A percentile compares a stretch with the other conserved stretches of the same genome.
These are phyloP conservation scores for Pseudomyrmex concolor DNA, from an alignment of 1,140 invertebrate species.

Conservation along the genomic window DNA sequence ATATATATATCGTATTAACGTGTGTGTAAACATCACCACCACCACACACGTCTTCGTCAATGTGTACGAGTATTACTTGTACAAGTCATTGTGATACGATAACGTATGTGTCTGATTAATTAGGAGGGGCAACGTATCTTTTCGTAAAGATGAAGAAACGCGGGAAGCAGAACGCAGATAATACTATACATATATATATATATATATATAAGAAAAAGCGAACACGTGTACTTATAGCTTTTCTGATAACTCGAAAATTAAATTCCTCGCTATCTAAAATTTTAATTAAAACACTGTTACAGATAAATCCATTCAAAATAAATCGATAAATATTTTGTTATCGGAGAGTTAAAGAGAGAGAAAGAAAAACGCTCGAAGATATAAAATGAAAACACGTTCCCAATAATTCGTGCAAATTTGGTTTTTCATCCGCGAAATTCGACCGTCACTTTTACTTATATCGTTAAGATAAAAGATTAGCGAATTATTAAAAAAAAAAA, in stretches of 20 bases:
- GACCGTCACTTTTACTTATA: background rate
- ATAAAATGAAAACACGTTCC: no score
- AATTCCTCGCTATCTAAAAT: background rate
- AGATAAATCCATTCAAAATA: slow-evolving; percentile 10
- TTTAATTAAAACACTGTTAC: slow-evolving; percentile 30
- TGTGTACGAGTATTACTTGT: background rate
- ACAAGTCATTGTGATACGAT: background rate
- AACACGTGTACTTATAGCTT: no score
- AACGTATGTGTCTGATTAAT: background rate
- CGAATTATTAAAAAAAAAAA: background rate
- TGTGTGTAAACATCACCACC: no score
- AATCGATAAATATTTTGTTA: slow-evolving; percentile 8
- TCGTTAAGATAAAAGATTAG: background rate
- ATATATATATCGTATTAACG: background rate
- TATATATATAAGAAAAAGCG: no score
- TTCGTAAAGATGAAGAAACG: no score
- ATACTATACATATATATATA: no score
- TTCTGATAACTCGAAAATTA: background rate
- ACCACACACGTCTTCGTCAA: no score
- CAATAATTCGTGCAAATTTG: no score
- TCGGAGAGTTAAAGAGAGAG: background rate
- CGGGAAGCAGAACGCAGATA: no score
- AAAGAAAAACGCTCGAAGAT: no score
- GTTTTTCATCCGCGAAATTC: no score
- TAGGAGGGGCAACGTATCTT: no score